Evolutionary conservation across 1,140 invertebrate species (phyloP).

Genomic region (Pseudachorutes palmiensis): DNA sequence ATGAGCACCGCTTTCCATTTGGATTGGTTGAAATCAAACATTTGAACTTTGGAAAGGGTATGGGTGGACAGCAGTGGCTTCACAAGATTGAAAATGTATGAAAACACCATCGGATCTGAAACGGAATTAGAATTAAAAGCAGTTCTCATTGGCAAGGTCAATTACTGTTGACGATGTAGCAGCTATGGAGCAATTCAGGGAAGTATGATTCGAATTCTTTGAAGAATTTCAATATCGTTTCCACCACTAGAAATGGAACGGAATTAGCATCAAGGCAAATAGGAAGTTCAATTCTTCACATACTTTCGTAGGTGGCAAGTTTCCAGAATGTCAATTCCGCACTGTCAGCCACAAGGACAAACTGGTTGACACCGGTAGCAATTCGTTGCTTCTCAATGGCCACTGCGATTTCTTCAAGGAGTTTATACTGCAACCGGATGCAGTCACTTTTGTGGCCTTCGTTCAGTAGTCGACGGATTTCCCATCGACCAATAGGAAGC

Average conservation of each 20-base stretch:
- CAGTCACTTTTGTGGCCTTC: neutral
- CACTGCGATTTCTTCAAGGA: slow-evolving; percentile 6
- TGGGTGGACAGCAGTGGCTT: slow-evolving; percentile 17
- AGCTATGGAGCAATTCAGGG: slow-evolving; percentile 21
- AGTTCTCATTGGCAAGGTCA: neutral
- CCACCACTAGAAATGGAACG: slow-evolving; percentile 13
- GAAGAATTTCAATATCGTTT: slow-evolving; percentile 15
- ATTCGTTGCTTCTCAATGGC: slow-evolving; percentile 4
- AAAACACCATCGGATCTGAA: slow-evolving; percentile 13
- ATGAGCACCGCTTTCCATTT: slow-evolving; percentile 10
- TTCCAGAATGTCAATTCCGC: slow-evolving; percentile 22
- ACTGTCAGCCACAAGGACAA: slow-evolving; percentile 24
- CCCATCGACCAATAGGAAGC: slow-evolving; percentile 8
- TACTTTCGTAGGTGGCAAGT: slow-evolving; percentile 25
- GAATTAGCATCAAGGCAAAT: too few species aligned
- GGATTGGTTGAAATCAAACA: slow-evolving; percentile 10
- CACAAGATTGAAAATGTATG: slow-evolving; percentile 23
- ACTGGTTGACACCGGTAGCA: slow-evolving; percentile 8
- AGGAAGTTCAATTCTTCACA: too few species aligned
- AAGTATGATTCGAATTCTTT: slow-evolving; percentile 23
- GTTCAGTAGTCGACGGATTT: neutral
- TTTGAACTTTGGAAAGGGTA: slow-evolving; percentile 19
- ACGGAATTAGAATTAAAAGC: neutral
- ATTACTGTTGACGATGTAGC: slow-evolving; percentile 23
- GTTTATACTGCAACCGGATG: slow-evolving; percentile 8